A percentile compares a stretch with the other conserved stretches of the same genome.
These are phyloP conservation scores for Dendronephthya gigantea DNA, from an alignment of 64 coral and sea anemone species.

Conservation along the genomic window DNA sequence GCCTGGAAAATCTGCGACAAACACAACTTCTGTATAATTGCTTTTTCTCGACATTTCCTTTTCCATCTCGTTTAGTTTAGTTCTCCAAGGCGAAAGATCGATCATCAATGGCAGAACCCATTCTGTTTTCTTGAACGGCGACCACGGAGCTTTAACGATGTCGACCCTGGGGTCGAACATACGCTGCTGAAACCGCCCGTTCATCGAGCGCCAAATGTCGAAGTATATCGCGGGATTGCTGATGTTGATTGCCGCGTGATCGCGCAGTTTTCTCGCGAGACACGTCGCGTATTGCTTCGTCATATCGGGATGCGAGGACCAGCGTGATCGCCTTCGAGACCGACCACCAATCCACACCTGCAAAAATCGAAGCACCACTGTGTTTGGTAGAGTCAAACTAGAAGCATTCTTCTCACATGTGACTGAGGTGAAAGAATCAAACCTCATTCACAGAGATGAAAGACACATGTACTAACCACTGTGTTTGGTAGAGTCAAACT, in stretches of 20 bases:
- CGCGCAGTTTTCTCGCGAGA: conserved; percentile 62
- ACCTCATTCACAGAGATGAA: no score
- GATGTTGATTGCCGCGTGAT: conserved; percentile 52
- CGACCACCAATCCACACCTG: conserved; percentile 58
- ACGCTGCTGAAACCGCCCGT: conserved; percentile 86
- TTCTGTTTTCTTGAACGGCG: conserved; percentile 53
- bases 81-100: conserved; percentile 77
- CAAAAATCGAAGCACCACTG: no score
- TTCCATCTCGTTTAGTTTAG: conserved; percentile 61
- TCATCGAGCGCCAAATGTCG: conserved; percentile 93
- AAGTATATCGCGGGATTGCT: conserved; percentile 75
- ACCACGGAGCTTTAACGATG: conserved; percentile 66
- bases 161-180: conserved; percentile 73
- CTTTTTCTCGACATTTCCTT: conserved; percentile 39
- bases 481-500: no score
- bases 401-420: no score
- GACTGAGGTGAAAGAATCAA: no score
- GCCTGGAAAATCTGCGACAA: conserved; percentile 94
- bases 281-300: conserved; percentile 78
- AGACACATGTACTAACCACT: no score
- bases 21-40: conserved; percentile 79
- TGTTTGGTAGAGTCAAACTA: no score
- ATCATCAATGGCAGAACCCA: conserved; percentile 72
- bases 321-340: conserved; percentile 37
- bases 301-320: conserved; percentile 95